A percentile compares a stretch with the other conserved stretches of the same genome.
These are phyloP conservation scores for Pocillopora verrucosa DNA, from an alignment of 64 coral and sea anemone species.

Conservation along the genomic window DNA sequence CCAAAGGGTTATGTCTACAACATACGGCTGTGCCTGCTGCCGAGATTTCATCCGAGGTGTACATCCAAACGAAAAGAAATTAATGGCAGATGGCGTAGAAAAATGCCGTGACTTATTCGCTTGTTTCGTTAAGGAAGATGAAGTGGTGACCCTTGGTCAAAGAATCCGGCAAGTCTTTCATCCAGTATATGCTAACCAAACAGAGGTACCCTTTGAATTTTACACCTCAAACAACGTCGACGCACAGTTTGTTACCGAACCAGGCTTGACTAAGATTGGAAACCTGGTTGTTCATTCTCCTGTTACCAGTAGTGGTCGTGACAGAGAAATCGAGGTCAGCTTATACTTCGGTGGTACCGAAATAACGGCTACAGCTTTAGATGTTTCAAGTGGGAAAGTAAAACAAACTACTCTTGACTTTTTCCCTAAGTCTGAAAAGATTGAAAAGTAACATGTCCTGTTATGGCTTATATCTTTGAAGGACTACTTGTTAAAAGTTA, in stretches of 20 bases:
- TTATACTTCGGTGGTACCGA: conserved; percentile 10
- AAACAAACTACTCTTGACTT: conserved; percentile 11
- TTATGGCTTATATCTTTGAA: too few species aligned
- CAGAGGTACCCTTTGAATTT: not conserved
- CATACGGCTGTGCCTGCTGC: conserved; percentile 8
- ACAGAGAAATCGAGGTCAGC: conserved; percentile 22
- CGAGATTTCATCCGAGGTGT: not conserved
- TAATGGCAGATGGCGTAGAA: not conserved
- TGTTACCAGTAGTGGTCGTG: not conserved
- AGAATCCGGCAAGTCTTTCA: not conserved
- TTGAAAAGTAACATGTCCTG: too few species aligned
- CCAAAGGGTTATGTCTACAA: not conserved
- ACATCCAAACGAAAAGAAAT: conserved; percentile 3
- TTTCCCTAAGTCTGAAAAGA: not conserved
- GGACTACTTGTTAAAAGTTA: too few species aligned
- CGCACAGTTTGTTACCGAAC: not conserved
- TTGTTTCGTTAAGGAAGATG: conserved; percentile 16
- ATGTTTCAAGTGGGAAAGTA: not conserved
- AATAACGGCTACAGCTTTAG: not conserved
- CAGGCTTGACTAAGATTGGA: not conserved
- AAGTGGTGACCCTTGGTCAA: not conserved
- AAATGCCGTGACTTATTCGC: not conserved
- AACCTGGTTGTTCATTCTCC: not conserved
- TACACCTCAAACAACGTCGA: not conserved
- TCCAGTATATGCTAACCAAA: conserved; percentile 1